phyloP scores from a whole-genome alignment of 2,888 invertebrate genomes.

The Leptothorax acervorum region DNA sequence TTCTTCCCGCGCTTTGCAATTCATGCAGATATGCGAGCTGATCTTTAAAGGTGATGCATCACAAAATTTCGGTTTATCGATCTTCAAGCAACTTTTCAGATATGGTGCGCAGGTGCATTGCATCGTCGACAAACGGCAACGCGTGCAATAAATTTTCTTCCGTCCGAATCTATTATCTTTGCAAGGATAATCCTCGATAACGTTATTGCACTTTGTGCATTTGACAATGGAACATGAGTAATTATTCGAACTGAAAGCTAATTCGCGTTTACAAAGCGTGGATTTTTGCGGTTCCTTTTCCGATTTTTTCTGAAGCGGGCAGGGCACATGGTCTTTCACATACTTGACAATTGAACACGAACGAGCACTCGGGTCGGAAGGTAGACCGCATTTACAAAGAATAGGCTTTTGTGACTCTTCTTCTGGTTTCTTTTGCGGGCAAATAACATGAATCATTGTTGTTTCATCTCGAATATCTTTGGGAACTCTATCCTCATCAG shows the following conservation, averaged over 20 bases:
- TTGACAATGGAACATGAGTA: neutral
- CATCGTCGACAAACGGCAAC: neutral
- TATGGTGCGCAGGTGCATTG: constrained; percentile 30
- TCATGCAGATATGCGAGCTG: neutral
- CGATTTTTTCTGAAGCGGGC: neutral
- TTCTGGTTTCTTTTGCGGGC: neutral
- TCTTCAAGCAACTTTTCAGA: constrained; percentile 59
- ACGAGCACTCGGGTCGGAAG: neutral
- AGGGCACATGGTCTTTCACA: neutral
- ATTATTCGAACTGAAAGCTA: neutral
- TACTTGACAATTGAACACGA: constrained; percentile 2
- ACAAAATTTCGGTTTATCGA: constrained; percentile 18
- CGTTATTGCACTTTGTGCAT: neutral
- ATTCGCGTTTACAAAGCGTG: neutral
- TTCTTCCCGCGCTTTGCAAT: constrained; percentile 38
- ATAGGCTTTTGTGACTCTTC: neutral
- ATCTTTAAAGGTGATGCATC: constrained; percentile 21
- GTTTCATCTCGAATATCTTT: constrained; percentile 1
- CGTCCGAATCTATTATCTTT: neutral
- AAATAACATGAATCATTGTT: neutral
- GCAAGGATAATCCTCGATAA: neutral
- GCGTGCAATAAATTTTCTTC: constrained; percentile 31
- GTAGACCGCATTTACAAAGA: constrained; percentile 25
- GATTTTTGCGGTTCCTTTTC: neutral
- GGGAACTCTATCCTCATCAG: neutral